Conservation (phyloP, 2,797 vertebrate species). For the Malacoctenus gilli region DNA sequence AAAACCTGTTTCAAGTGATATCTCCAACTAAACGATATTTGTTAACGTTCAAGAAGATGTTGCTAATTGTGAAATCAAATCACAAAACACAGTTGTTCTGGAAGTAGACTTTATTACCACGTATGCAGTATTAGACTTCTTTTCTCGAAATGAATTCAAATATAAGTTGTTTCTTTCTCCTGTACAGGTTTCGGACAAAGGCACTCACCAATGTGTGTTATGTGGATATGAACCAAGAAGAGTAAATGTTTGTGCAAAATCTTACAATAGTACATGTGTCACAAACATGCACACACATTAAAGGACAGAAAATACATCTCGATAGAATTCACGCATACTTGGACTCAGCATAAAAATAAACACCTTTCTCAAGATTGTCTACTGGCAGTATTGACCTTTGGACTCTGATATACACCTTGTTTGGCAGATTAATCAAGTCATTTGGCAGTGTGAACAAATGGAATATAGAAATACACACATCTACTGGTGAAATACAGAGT, state of each 20-base stretch:
- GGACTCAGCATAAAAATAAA: constrained; percentile 51
- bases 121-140: constrained; percentile 44
- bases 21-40: neutral
- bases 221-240: constrained; percentile 62
- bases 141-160: constrained; percentile 62
- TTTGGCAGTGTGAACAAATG: constrained; percentile 60
- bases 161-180: constrained; percentile 55
- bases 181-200: constrained; percentile 72
- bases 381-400: constrained; percentile 58
- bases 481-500: constrained; percentile 44
- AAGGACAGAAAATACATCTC: constrained; percentile 52
- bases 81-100: constrained; percentile 13
- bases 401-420: constrained; percentile 24
- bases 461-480: constrained; percentile 40
- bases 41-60: neutral
- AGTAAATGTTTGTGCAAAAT: constrained; percentile 72
- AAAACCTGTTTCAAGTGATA: too few species aligned
- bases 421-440: constrained; percentile 39
- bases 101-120: constrained; percentile 67
- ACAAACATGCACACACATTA: constrained; percentile 62
- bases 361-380: constrained; percentile 45
- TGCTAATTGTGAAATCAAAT: constrained; percentile 15
- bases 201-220: constrained; percentile 70
- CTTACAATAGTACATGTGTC: constrained; percentile 56
- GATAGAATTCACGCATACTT: constrained; percentile 35